A percentile compares a stretch with the other conserved stretches of the same genome.
These are phyloP conservation scores for Ernsta delagoae DNA, from an alignment of 2,888 invertebrate genomes.

Conservation along the genomic window DNA sequence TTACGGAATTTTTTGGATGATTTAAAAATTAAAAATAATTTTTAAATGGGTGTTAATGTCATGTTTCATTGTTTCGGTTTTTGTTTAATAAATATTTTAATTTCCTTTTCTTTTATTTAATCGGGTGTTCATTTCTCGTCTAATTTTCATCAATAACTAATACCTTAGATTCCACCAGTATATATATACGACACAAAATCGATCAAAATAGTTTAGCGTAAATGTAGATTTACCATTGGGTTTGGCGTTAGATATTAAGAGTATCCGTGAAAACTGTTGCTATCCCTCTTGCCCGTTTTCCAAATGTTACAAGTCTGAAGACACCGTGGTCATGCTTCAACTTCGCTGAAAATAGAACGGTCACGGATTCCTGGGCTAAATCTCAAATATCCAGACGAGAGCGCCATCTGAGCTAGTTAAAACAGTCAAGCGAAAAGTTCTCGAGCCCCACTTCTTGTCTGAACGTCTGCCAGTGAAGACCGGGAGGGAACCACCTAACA, in stretches of 20 bases:
- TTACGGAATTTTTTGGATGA: background rate
- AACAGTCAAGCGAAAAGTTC: constrained; percentile 88
- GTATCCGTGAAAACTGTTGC: constrained; percentile 51
- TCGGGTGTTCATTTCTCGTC: constrained; percentile 22
- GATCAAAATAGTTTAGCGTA: constrained; percentile 83
- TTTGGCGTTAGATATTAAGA: constrained; percentile 61
- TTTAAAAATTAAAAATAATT: too few species aligned
- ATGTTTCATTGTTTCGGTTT: background rate
- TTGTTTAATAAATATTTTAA: constrained; percentile 5
- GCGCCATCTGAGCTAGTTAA: constrained; percentile 91
- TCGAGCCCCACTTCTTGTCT: constrained; percentile 91
- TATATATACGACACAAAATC: constrained; percentile 61
- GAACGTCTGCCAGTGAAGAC: constrained; percentile 90
- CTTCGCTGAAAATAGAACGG: constrained; percentile 81
- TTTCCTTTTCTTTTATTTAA: background rate
- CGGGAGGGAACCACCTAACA: constrained; percentile 86
- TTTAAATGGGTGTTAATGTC: background rate
- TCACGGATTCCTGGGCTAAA: constrained; percentile 85
- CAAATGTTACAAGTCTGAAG: constrained; percentile 53
- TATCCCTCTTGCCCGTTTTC: constrained; percentile 65
- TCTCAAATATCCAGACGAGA: constrained; percentile 86
- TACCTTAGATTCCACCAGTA: constrained; percentile 61
- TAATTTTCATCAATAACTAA: constrained; percentile 44
- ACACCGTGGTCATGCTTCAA: constrained; percentile 65
- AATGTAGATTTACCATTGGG: constrained; percentile 79